Evolutionary conservation across 2,113 vertebrate genomes (phyloP).

Genomic region (Mola mola): DNA sequence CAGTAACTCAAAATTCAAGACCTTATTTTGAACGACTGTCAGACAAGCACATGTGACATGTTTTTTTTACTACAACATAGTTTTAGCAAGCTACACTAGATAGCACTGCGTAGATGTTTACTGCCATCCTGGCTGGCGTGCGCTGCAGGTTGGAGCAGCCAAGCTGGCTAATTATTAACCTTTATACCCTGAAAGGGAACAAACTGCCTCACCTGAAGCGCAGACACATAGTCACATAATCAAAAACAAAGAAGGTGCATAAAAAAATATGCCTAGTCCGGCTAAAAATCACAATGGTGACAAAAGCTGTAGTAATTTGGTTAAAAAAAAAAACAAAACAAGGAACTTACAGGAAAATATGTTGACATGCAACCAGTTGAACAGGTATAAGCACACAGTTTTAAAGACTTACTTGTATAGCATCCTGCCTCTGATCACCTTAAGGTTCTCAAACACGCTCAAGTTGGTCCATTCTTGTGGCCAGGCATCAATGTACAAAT

Average conservation of each 20-base stretch:
- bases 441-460: conserved; percentile 90
- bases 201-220: conserved; percentile 21
- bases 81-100: neutral
- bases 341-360: neutral
- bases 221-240: conserved; percentile 3
- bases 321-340: neutral
- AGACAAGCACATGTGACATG: neutral
- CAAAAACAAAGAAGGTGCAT: neutral
- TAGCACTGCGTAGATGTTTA: neutral
- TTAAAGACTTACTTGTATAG: conserved; percentile 87
- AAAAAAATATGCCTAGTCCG: neutral
- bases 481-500: conserved; percentile 93
- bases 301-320: neutral
- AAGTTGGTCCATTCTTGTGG: conserved; percentile 82
- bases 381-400: neutral
- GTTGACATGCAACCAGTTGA: neutral
- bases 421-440: conserved; percentile 89
- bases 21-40: too few relatives aligned
- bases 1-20: neutral
- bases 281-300: neutral
- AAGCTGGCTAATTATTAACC: conserved; percentile 68
- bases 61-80: conserved; percentile 20
- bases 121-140: neutral
- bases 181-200: conserved; percentile 57
- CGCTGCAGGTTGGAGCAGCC: conserved; percentile 21